Base-by-base conservation (phyloP, 2,888 invertebrate species). In the Odontocerum albicorne region DNA sequence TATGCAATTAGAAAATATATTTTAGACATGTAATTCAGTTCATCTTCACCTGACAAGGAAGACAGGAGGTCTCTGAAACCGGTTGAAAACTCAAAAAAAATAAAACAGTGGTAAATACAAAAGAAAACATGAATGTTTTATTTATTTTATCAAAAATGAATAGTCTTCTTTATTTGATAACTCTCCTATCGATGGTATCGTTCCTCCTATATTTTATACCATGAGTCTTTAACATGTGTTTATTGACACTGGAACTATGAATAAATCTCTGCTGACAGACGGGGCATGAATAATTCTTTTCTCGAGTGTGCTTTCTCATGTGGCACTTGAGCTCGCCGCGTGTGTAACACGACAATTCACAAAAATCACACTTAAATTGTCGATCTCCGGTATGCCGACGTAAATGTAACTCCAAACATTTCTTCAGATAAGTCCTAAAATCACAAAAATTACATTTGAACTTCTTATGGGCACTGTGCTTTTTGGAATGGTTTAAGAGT, bases 221-320 rank as follows among this genome's bases (percentile, higher is more conserved):
- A 63, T 78, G 77, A 1, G 73, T 66, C 20, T 68, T 69, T 31
- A 68, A 68, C 72, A 77, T 74, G 60, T 78, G 77, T 64, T 74
- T 77, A 62, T 77, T 77, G 2, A 77, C 67, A 59, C 75, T 75
- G 15, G 73, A 68, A 55, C 76, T 76, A 51, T 75, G 73, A 15
- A 71, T 67, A 58, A 77, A 77, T 35, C 67, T 67, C 57, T 75
- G 74, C 1, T 68, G 62, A 50, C 77, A 78, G 21, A 69, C 51
- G 0, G 72, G 72, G 54, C 77, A 78, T 1, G 68, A 62, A 62
- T 70, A 77, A 2, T 73, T 75, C 60, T 77, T 77, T 33, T 75
- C 74, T 0, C 70, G 68, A 0, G 74, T 72, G 62, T 77, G 77
- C 20, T 73, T 74, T 3, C 75, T 64, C 54, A 65, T 65, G 60